A percentile compares a stretch with the other conserved stretches of the same genome.
phyloP scores from a whole-genome alignment of 1,140 invertebrate genomes.

The Drosophila asahinai region DNA sequence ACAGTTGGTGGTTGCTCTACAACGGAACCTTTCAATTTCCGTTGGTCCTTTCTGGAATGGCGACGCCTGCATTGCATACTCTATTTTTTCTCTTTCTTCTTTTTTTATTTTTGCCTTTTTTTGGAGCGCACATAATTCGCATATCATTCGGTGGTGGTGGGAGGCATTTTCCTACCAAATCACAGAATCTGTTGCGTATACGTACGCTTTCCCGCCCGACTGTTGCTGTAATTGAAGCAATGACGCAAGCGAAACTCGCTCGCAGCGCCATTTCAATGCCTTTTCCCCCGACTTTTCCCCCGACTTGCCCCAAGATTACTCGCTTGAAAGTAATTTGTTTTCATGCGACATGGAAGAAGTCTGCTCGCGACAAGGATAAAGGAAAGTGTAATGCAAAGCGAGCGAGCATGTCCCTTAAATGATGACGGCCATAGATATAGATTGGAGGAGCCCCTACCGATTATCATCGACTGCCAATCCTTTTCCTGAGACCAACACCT shows the following conservation, averaged over 20 bases:
- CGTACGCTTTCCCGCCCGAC: slow-evolving; percentile 1
- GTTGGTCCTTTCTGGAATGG: slow-evolving; percentile 29
- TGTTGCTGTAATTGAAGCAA: slow-evolving; percentile 71
- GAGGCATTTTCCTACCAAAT: background rate
- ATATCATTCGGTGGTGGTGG: slow-evolving; percentile 36
- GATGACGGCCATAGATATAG: slow-evolving; percentile 32
- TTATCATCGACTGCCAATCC: slow-evolving; percentile 35
- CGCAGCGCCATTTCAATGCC: slow-evolving; percentile 33
- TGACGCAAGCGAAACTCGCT: slow-evolving; percentile 68
- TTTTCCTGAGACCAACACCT: background rate
- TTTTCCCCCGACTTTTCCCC: background rate
- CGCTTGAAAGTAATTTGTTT: slow-evolving; percentile 74
- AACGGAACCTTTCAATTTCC: slow-evolving; percentile 74
- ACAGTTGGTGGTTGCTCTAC: slow-evolving; percentile 1
- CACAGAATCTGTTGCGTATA: slow-evolving; percentile 36
- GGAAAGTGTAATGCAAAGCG: slow-evolving; percentile 15
- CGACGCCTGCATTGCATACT: slow-evolving; percentile 14
- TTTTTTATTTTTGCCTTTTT: slow-evolving; percentile 27
- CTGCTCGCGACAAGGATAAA: slow-evolving; percentile 44
- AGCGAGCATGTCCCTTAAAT: slow-evolving; percentile 19
- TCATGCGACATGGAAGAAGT: slow-evolving; percentile 47
- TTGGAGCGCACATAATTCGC: slow-evolving; percentile 49
- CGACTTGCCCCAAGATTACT: slow-evolving; percentile 44
- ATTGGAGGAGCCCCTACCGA: slow-evolving; percentile 24
- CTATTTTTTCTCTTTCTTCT: background rate